These are phyloP conservation scores for Lepilemur ruficaudatus DNA, from an alignment of 2,797 vertebrate genomes.

Conservation along the genomic window DNA sequence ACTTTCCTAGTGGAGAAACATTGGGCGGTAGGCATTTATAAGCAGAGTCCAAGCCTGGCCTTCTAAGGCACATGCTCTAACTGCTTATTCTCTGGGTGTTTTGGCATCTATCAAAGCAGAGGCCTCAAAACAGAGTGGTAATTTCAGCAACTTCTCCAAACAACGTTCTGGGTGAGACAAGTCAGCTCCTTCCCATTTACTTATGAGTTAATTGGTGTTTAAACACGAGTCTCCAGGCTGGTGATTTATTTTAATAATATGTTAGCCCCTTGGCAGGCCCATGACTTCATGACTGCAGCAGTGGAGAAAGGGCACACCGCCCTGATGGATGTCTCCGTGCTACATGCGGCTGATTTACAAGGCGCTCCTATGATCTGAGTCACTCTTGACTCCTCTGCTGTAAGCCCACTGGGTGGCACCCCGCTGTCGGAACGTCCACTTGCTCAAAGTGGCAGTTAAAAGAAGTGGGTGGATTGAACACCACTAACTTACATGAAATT, in stretches of 20 bases:
- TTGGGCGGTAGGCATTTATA: neutral
- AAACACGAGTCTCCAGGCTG: constrained; percentile 73
- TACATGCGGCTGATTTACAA: constrained; percentile 53
- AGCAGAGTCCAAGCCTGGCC: neutral
- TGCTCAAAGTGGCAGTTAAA: constrained; percentile 18
- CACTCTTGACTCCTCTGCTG: constrained; percentile 23
- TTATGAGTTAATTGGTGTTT: constrained; percentile 77
- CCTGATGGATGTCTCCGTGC: constrained; percentile 64
- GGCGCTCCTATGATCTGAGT: constrained; percentile 33
- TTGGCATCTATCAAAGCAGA: constrained; percentile 7
- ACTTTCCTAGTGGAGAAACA: neutral
- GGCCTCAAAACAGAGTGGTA: constrained; percentile 31
- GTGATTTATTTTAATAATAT: constrained; percentile 79
- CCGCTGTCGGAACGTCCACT: neutral
- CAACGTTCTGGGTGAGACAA: constrained; percentile 44
- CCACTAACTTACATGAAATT: constrained; percentile 12
- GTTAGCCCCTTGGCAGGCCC: constrained; percentile 67
- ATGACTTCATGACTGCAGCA: constrained; percentile 71
- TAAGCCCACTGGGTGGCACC: neutral
- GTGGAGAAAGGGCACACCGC: constrained; percentile 66
- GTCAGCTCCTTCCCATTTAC: constrained; percentile 76
- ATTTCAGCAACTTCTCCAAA: constrained; percentile 68
- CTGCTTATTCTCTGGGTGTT: neutral
- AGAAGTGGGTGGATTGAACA: neutral
- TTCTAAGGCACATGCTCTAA: neutral